Conservation (phyloP, 2,797 vertebrate genomes). For the Liasis olivaceus region DNA sequence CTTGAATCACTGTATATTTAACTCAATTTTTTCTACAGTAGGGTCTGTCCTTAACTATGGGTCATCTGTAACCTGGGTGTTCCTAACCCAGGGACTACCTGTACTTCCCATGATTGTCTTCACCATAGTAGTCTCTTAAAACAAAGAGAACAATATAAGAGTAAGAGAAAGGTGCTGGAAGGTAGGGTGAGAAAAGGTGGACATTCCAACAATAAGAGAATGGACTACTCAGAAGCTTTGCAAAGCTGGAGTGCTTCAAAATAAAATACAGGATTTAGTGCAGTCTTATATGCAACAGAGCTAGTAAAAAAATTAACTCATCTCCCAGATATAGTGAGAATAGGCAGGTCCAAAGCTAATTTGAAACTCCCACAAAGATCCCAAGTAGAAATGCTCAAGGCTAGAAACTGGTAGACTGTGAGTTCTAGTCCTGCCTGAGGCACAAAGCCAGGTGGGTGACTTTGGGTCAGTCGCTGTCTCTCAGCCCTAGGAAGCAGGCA, state of each 20-base stretch:
- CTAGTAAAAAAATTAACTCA: not conserved
- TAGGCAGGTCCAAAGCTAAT: too few relatives aligned
- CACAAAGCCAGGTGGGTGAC: not conserved
- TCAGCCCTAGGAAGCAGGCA: not conserved
- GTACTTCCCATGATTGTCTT: not conserved
- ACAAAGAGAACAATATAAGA: not conserved
- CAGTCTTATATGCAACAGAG: not conserved
- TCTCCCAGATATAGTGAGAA: not conserved
- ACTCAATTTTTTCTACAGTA: too few relatives aligned
- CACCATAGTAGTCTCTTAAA: not conserved
- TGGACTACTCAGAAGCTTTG: not conserved
- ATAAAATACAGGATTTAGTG: not conserved
- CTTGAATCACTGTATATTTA: too few relatives aligned
- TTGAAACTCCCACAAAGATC: too few relatives aligned
- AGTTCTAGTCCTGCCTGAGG: not conserved
- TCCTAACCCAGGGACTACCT: too few relatives aligned
- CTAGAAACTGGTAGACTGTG: not conserved
- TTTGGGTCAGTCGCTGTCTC: not conserved
- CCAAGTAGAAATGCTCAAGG: not conserved
- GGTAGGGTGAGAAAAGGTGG: not conserved
- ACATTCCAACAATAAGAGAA: not conserved
- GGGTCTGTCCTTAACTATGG: too few relatives aligned
- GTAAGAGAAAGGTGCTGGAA: not conserved
- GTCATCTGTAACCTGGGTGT: too few relatives aligned
- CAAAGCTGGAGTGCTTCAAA: not conserved